These are phyloP conservation scores for Python bivittatus DNA, from an alignment of 2,113 vertebrate genomes.

Conservation along the genomic window DNA sequence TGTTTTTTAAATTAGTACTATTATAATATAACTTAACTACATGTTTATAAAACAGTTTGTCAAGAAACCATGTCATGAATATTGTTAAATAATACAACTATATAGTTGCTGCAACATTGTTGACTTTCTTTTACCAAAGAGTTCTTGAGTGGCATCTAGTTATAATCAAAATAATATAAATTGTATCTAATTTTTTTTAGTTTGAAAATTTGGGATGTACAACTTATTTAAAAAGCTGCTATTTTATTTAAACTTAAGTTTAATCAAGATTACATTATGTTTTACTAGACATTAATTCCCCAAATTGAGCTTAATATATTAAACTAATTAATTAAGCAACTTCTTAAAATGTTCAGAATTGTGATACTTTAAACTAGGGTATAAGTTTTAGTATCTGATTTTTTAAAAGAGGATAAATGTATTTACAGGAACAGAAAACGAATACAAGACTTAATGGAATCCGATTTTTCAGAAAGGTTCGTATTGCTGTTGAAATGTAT, in stretches of 20 bases:
- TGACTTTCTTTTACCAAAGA: not conserved
- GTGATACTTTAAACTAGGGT: not conserved
- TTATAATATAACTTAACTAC: too few relatives aligned
- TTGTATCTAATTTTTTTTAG: too few relatives aligned
- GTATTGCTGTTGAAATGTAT: constrained; percentile 26
- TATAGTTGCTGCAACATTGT: not conserved
- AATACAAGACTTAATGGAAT: constrained; percentile 82
- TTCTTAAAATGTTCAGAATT: not conserved
- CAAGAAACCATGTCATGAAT: too few relatives aligned
- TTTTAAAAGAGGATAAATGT: constrained; percentile 33
- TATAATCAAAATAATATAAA: not conserved
- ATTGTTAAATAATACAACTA: not conserved
- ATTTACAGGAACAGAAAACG: constrained; percentile 82
- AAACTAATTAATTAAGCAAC: not conserved
- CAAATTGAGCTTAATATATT: not conserved
- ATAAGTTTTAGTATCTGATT: not conserved
- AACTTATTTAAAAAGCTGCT: not conserved
- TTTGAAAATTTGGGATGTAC: too few relatives aligned
- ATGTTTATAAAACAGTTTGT: too few relatives aligned
- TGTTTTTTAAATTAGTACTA: too few relatives aligned
- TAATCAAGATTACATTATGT: not conserved
- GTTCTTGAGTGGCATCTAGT: not conserved
- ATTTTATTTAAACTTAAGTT: not conserved
- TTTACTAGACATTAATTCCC: not conserved
- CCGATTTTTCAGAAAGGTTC: constrained; percentile 86